These are phyloP conservation scores for Trichomalopsis sarcophagae DNA, from an alignment of 1,140 invertebrate species.

Conservation along the genomic window DNA sequence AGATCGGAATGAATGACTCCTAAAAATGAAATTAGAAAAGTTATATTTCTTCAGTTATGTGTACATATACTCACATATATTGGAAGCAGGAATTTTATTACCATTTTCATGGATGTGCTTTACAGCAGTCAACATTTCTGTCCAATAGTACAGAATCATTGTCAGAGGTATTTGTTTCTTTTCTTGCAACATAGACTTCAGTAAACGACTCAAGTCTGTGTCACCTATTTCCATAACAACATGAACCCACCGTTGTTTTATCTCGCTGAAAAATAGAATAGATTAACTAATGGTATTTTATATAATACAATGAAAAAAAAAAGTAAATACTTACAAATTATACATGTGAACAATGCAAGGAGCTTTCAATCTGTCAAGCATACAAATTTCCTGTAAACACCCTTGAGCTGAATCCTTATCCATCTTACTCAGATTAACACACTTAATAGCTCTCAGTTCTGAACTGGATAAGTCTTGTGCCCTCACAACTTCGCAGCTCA, in stretches of 20 bases:
- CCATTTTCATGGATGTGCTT: conserved; percentile 93
- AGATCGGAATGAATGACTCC: conserved; percentile 97
- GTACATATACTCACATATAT: neutral
- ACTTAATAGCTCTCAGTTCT: conserved; percentile 79
- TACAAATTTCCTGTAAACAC: conserved; percentile 93
- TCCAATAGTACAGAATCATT: conserved; percentile 93
- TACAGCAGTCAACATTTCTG: conserved; percentile 94
- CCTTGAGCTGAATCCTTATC: conserved; percentile 84
- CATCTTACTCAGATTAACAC: conserved; percentile 71
- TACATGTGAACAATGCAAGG: conserved; percentile 90
- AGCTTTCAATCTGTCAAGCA: conserved; percentile 89
- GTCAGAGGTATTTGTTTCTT: conserved; percentile 79
- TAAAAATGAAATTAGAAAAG: conserved; percentile 68
- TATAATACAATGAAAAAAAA: conserved; percentile 24
- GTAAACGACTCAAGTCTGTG: conserved; percentile 87
- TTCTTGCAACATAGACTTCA: conserved; percentile 79
- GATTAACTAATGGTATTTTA: conserved; percentile 26
- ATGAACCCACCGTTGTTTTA: conserved; percentile 80
- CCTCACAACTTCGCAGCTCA: conserved; percentile 78
- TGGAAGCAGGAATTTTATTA: conserved; percentile 63
- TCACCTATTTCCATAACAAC: conserved; percentile 96
- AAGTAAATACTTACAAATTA: conserved; percentile 85
- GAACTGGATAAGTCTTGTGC: conserved; percentile 70
- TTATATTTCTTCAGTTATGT: conserved; percentile 42
- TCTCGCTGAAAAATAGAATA: conserved; percentile 75